Percentiles rank a stretch among this genome's conserved stretches.
phyloP scores from a whole-genome alignment of 2,888 invertebrate species.

The Apamea monoglypha region DNA sequence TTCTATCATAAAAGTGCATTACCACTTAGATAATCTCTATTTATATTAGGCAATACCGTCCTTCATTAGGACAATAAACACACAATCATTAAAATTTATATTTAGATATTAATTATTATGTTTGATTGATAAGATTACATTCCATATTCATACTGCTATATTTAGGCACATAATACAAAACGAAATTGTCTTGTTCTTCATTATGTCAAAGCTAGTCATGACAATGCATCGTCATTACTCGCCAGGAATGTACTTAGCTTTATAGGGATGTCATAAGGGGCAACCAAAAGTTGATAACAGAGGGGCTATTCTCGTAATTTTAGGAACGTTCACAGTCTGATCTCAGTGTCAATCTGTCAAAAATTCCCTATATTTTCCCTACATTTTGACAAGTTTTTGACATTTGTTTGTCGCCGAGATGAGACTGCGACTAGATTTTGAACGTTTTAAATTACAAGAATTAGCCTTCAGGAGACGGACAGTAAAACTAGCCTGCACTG shows the following conservation, averaged over 20 bases:
- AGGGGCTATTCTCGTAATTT: no score
- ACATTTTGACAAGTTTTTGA: no score
- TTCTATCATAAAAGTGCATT: slow-evolving; percentile 3
- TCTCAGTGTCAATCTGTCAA: no score
- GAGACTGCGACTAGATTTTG: no score
- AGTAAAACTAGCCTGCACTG: neutral
- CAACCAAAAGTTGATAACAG: neutral
- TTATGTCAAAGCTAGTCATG: slow-evolving; percentile 19
- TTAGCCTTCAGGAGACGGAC: no score
- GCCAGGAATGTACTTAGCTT: neutral
- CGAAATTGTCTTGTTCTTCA: slow-evolving; percentile 18
- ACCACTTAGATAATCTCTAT: slow-evolving; percentile 8
- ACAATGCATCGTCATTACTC: slow-evolving; percentile 25
- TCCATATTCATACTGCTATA: slow-evolving; percentile 3
- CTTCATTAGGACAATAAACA: slow-evolving; percentile 2
- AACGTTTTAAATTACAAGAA: no score
- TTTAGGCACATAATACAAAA: neutral
- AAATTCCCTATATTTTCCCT: no score
- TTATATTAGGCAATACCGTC: neutral
- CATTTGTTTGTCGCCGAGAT: no score
- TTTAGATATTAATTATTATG: neutral
- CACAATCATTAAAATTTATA: neutral
- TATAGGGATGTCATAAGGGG: slow-evolving; percentile 10
- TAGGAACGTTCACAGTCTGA: no score
- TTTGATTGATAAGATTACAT: slow-evolving; percentile 11